A percentile compares a stretch with the other conserved stretches of the same genome.
phyloP scores from a whole-genome alignment of 2,113 vertebrate genomes.

The Oceanodroma tethys region DNA sequence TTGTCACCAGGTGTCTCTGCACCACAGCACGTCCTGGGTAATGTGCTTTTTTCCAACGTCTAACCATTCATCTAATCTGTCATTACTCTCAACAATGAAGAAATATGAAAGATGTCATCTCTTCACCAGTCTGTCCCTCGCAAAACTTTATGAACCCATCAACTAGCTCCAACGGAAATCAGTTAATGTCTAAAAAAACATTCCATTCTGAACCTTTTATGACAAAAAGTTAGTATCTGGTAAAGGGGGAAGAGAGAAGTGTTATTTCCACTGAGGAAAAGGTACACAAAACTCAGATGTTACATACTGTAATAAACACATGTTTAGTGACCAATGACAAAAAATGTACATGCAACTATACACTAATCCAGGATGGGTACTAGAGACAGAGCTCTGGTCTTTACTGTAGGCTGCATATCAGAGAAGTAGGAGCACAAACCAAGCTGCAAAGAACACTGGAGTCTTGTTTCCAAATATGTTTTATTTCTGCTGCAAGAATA shows the following conservation, averaged over 20 bases:
- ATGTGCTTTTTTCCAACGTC: not conserved
- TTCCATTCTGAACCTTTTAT: not conserved
- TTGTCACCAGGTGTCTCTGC: not conserved
- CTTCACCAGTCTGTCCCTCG: not conserved
- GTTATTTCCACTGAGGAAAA: not conserved
- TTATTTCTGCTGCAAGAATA: not conserved
- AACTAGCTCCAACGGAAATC: not conserved
- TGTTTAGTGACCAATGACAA: not conserved
- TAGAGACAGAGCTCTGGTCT: not conserved
- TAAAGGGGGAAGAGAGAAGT: not conserved
- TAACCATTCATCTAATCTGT: not conserved
- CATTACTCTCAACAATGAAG: not conserved
- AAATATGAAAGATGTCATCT: not conserved
- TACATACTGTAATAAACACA: not conserved
- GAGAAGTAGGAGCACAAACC: not conserved
- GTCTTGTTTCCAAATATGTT: not conserved
- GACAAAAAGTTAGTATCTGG: not conserved
- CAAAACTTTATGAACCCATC: not conserved
- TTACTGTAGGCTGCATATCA: not conserved
- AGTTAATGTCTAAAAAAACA: not conserved
- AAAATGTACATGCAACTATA: not conserved
- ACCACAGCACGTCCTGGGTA: not conserved
- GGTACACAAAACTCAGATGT: not conserved
- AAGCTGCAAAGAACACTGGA: not conserved
- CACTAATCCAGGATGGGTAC: not conserved